phyloP scores from a whole-genome alignment of 1,140 invertebrate genomes.

The Drosophila nannoptera region DNA sequence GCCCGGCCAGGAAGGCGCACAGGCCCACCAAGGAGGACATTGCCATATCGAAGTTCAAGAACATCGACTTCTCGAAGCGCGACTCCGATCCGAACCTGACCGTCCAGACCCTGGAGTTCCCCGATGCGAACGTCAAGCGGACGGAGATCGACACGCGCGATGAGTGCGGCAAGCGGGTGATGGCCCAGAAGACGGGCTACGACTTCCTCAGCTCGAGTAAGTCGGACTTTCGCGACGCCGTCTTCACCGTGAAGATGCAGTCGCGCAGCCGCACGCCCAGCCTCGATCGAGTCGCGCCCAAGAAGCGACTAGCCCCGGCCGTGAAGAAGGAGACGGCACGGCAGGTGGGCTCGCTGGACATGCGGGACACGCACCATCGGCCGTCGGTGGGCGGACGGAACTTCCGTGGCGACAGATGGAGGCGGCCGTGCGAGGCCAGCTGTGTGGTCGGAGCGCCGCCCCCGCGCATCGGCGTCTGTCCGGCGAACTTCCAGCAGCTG shows the following conservation, averaged over 20 bases:
- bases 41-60: constrained; percentile 54
- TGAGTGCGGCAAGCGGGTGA: constrained; percentile 43
- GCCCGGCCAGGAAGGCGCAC: constrained; percentile 39
- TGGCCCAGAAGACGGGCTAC: constrained; percentile 14
- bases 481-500: constrained; percentile 55
- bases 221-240: constrained; percentile 50
- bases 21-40: constrained; percentile 31
- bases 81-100: constrained; percentile 47
- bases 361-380: constrained; percentile 52
- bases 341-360: constrained; percentile 43
- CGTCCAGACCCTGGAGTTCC: constrained; percentile 61
- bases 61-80: constrained; percentile 53
- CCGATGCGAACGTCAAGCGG: constrained; percentile 51
- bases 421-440: constrained; percentile 61
- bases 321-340: background rate
- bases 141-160: constrained; percentile 51
- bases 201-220: constrained; percentile 51
- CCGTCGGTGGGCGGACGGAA: constrained; percentile 28
- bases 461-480: constrained; percentile 55
- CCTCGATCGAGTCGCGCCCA: background rate
- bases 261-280: constrained; percentile 23
- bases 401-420: constrained; percentile 55
- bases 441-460: constrained; percentile 56
- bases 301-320: too few relatives aligned
- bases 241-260: constrained; percentile 57